Conservation (phyloP, 2,797 vertebrate genomes). For the Chaetodon trifasciatus region DNA sequence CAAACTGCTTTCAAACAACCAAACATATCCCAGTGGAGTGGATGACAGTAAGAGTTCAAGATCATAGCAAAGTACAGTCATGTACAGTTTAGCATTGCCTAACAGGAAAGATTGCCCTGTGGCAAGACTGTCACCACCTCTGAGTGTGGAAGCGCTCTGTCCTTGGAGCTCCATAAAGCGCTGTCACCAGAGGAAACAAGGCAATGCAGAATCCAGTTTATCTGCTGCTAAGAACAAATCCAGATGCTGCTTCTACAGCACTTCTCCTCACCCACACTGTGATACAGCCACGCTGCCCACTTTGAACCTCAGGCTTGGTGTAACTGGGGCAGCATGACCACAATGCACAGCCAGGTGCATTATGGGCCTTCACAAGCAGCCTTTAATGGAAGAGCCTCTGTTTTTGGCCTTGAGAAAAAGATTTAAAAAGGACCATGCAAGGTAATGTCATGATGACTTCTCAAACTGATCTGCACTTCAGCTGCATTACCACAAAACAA, state of each 20-base stretch:
- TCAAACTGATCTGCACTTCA: neutral
- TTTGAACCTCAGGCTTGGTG: constrained; percentile 33
- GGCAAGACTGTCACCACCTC: constrained; percentile 62
- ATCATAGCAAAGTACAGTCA: constrained; percentile 14
- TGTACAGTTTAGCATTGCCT: neutral
- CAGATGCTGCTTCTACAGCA: constrained; percentile 70
- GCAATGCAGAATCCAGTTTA: constrained; percentile 65
- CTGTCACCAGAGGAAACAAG: constrained; percentile 36
- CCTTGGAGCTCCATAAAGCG: constrained; percentile 46
- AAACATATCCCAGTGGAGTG: too few species aligned
- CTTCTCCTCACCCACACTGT: constrained; percentile 21
- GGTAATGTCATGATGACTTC: neutral
- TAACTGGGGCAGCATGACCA: constrained; percentile 35
- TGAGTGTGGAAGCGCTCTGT: constrained; percentile 36
- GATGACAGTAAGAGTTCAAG: constrained; percentile 23
- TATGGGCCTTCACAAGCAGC: neutral
- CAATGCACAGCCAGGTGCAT: neutral
- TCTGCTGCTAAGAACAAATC: constrained; percentile 61
- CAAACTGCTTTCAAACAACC: neutral
- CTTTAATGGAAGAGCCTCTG: neutral
- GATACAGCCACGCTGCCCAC: constrained; percentile 6
- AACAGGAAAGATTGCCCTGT: constrained; percentile 23
- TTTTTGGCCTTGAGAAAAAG: neutral
- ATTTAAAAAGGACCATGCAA: neutral
- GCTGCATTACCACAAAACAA: neutral